Evolutionary conservation across 2,797 vertebrate species (phyloP), one percentile per base, ranked within the genome.

Genomic region (Arnoldichthys spilopterus): DNA sequence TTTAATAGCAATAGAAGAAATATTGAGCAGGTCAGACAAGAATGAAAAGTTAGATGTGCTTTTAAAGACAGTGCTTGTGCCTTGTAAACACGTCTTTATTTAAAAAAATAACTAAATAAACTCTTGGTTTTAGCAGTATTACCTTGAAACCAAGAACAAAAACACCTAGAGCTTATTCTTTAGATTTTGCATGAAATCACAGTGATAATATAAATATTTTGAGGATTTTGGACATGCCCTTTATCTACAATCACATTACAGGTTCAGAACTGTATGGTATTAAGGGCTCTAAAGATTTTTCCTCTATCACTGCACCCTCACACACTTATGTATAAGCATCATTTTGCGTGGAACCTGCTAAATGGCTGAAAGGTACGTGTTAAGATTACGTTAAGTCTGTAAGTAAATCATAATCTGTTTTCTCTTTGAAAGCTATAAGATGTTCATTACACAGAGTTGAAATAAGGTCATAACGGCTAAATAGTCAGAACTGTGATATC

Each of bases 1-100:
- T 51, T 75, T 74, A 78, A 77, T 43, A 32, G 58, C 78, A 79
- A 30, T 15, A 62, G 34, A 72, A 72, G 51, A 71, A 75, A 64
- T 72, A 40, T 20, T 75, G 59, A 84, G 54, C n/a, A 76, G 68
- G 68, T 73, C 62, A 69, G 47, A 47, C 49, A 53, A 40, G 18
- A 56, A 47, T 26, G 24, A 30, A 15, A 37, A 71, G 51, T 32
- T 58, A 22, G 0, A 45, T 64, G 32, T 43, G 18, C 40, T 78
- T 70, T 73, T 53, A 34, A 61, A 70, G 30, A 69, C 26, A n/a
- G 16, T 32, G 5, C 58, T 20, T 32, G 15, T 12, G 18, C 49
- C 12, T 24, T 45, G 34, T 43, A 15, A 18, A 53, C 6, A 20
- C 9, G 45, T 28, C 43, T 6, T 6, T 45, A 43, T 68, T 22